Evolutionary conservation across 2,113 vertebrate genomes (phyloP).

Genomic region (Felis catus): F.catus_Fca126_mat1.0 CM031412.1:116054001-116054500

Average conservation of each 20-base stretch:
- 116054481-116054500: background rate
- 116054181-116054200: constrained; percentile 10
- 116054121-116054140: background rate
- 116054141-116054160: constrained; percentile 1
- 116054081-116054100: background rate
- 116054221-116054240: constrained; percentile 2
- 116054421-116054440: background rate
- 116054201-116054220: background rate
- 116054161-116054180: background rate
- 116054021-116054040: constrained; percentile 33
- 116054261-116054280: background rate
- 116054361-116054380: background rate
- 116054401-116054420: background rate
- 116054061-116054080: background rate
- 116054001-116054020: background rate
- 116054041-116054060: background rate
- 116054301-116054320: background rate
- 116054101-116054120: constrained; percentile 17
- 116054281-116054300: background rate
- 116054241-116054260: background rate
- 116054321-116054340: background rate
- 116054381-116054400: background rate
- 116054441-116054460: background rate
- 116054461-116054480: background rate
- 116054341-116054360: constrained; percentile 9